Conservation (phyloP, 2,888 invertebrate genomes). For the Xestobium rufovillosum region DNA sequence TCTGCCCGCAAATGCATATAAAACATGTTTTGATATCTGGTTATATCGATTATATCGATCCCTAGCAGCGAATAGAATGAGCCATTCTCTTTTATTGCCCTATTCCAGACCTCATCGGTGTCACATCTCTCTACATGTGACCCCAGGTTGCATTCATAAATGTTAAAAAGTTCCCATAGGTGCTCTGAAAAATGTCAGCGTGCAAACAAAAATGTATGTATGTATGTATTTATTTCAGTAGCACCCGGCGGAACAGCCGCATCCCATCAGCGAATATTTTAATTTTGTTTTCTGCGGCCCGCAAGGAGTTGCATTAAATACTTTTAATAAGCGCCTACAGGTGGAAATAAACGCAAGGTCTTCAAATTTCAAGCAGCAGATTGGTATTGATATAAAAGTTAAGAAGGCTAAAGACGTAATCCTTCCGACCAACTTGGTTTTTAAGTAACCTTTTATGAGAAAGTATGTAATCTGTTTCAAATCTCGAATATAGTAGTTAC, state of each 20-base stretch:
- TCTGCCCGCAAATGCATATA: conserved; percentile 38
- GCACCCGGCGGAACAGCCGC: background rate
- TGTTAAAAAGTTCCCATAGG: conserved; percentile 35
- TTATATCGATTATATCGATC: conserved; percentile 40
- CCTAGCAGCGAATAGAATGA: conserved; percentile 38
- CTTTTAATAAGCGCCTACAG: too few species aligned
- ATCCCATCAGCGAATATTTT: too few species aligned
- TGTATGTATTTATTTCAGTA: background rate
- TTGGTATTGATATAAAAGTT: too few species aligned
- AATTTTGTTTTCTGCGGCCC: too few species aligned
- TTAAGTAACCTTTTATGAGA: too few species aligned
- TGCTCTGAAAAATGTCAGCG: conserved; percentile 12
- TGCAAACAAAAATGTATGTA: background rate
- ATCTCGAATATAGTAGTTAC: too few species aligned
- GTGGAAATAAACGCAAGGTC: too few species aligned
- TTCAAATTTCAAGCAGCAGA: too few species aligned
- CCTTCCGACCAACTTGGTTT: too few species aligned
- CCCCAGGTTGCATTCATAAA: conserved; percentile 38
- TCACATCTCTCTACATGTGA: conserved; percentile 38
- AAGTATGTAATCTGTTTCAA: too few species aligned
- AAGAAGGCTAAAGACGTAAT: too few species aligned
- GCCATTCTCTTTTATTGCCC: conserved; percentile 42
- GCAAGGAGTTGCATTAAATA: too few species aligned
- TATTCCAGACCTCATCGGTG: conserved; percentile 39
- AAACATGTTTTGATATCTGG: conserved; percentile 40